Evolutionary conservation across 2,113 vertebrate genomes (phyloP).

Genomic region (Leptosomus discolor): DNA sequence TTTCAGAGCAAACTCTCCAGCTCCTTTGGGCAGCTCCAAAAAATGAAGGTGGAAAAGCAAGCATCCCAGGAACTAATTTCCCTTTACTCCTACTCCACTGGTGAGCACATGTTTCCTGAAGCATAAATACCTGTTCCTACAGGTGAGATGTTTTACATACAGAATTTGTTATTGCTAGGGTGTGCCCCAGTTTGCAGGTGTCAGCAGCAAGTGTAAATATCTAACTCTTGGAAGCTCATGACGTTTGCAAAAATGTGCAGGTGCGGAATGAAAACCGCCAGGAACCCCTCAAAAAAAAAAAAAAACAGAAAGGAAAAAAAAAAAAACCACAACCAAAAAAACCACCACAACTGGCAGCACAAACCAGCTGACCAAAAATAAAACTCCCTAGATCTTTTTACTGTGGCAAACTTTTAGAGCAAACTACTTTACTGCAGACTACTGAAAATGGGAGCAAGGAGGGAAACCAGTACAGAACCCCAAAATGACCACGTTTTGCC

Average conservation of each 20-base stretch:
- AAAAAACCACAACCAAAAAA: not conserved
- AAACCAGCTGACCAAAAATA: not conserved
- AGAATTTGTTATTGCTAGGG: not conserved
- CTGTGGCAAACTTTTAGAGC: not conserved
- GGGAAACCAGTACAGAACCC: not conserved
- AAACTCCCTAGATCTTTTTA: not conserved
- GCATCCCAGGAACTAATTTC: not conserved
- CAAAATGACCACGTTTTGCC: not conserved
- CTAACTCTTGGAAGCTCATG: not conserved
- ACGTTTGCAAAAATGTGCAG: not conserved
- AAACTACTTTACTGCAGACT: not conserved
- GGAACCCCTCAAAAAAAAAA: not conserved
- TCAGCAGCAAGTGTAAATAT: not conserved
- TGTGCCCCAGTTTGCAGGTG: not conserved
- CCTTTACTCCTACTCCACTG: not conserved
- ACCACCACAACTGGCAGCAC: not conserved
- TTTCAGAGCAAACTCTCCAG: not conserved
- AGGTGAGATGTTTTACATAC: not conserved
- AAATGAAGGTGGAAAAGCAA: not conserved
- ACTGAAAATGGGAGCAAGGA: not conserved
- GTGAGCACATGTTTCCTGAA: not conserved
- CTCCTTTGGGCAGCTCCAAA: not conserved
- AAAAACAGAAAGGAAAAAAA: not conserved
- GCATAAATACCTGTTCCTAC: not conserved
- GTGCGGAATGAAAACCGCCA: not conserved